Evolutionary conservation across 2,888 invertebrate species (phyloP).

Genomic region (Platycnemis pennipes): DNA sequence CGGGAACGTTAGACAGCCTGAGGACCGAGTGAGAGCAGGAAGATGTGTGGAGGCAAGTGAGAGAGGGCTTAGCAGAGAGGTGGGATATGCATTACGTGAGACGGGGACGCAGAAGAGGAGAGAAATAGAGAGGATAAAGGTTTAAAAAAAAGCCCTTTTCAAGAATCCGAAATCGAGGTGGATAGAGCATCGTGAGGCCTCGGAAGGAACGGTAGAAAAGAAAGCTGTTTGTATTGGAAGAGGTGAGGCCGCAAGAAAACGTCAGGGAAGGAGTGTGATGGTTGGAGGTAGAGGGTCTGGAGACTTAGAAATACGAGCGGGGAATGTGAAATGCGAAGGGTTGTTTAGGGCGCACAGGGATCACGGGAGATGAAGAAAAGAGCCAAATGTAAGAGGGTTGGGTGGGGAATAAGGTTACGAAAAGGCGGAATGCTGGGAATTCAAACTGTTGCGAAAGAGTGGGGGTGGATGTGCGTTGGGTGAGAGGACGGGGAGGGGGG

Average conservation of each 20-base stretch:
- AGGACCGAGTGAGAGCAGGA: not conserved
- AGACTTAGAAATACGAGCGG: slow-evolving; percentile 14
- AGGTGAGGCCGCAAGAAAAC: not conserved
- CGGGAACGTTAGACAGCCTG: not conserved
- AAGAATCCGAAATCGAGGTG: not conserved
- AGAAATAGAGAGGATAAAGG: no score
- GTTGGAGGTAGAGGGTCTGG: not conserved
- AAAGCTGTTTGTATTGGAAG: slow-evolving; percentile 12
- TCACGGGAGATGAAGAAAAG: not conserved
- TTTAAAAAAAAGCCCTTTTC: not conserved
- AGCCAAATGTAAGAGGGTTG: not conserved
- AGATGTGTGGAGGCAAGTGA: not conserved
- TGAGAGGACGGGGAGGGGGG: not conserved
- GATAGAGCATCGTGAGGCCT: not conserved
- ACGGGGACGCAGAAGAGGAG: no score
- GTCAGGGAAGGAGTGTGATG: not conserved
- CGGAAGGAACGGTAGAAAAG: not conserved
- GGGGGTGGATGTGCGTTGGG: not conserved
- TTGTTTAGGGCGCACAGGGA: not conserved
- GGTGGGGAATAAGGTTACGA: not conserved
- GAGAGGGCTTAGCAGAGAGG: no score
- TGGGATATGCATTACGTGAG: no score
- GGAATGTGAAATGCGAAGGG: not conserved
- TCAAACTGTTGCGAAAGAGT: not conserved
- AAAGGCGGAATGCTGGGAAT: not conserved